These are phyloP conservation scores for Scotopteryx bipunctaria DNA, from an alignment of 2,888 invertebrate species.

Conservation along the genomic window DNA sequence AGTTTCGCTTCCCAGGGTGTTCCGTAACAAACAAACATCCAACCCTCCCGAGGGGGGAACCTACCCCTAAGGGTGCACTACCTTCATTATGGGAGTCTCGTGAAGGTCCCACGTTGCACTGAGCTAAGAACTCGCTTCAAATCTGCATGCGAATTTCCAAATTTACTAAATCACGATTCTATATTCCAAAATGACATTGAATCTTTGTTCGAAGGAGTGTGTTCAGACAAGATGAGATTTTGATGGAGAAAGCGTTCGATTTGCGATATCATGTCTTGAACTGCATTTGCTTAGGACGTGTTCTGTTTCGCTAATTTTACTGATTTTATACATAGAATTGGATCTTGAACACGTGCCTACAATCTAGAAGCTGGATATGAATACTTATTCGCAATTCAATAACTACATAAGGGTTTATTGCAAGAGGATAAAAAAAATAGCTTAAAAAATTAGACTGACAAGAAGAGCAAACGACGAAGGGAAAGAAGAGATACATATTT, in stretches of 20 bases:
- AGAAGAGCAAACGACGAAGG: too few species aligned
- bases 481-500: background rate
- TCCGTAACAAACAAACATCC: conserved; percentile 54
- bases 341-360: conserved; percentile 27
- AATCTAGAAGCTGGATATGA: conserved; percentile 2
- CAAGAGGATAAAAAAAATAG: background rate
- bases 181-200: conserved; percentile 61
- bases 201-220: conserved; percentile 50
- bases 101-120: conserved; percentile 56
- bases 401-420: too few species aligned
- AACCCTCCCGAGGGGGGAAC: conserved; percentile 39
- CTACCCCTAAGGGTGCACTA: conserved; percentile 49
- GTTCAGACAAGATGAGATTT: conserved; percentile 58
- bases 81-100: conserved; percentile 48
- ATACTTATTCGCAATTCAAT: background rate
- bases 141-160: conserved; percentile 75
- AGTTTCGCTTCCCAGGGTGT: conserved; percentile 50
- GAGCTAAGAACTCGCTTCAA: conserved; percentile 44
- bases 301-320: conserved; percentile 46
- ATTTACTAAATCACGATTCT: conserved; percentile 67
- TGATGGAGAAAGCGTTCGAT: conserved; percentile 57
- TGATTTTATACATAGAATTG: conserved; percentile 29
- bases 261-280: conserved; percentile 51
- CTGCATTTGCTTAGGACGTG: conserved; percentile 59
- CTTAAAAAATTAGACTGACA: background rate